phyloP scores from a whole-genome alignment of 1,140 invertebrate genomes.

The Trypoxylus dichotomus region DNA sequence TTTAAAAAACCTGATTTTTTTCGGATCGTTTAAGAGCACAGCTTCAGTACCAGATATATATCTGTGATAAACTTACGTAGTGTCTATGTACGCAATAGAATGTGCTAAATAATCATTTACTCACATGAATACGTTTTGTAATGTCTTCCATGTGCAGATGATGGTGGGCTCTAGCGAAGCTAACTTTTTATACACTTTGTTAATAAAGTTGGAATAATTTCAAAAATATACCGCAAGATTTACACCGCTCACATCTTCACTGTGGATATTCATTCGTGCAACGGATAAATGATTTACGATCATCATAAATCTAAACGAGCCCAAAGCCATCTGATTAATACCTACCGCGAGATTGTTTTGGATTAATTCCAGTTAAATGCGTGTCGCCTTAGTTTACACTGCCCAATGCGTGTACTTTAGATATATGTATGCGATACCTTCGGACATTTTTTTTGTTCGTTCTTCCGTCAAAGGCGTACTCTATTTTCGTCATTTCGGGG shows the following conservation, averaged over 20 bases:
- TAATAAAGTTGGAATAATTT: neutral
- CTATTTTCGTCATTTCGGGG: slow-evolving; percentile 16
- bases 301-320: neutral
- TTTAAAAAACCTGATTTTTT: no score
- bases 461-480: neutral
- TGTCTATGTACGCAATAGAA: no score
- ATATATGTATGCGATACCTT: neutral
- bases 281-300: slow-evolving; percentile 14
- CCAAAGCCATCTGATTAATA: slow-evolving; percentile 19
- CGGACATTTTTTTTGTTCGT: neutral
- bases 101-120: no score
- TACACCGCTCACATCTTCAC: neutral
- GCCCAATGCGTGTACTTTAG: neutral
- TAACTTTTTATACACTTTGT: neutral
- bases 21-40: no score
- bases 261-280: neutral
- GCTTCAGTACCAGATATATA: no score
- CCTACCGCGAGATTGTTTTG: slow-evolving; percentile 19
- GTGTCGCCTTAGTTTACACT: neutral
- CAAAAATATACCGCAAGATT: neutral
- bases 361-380: slow-evolving; percentile 18
- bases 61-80: no score
- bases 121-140: no score
- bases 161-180: no score
- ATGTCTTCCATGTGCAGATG: no score